These are phyloP conservation scores for Chloebia gouldiae DNA, from an alignment of 2,113 vertebrate genomes.

Conservation along the genomic window DNA sequence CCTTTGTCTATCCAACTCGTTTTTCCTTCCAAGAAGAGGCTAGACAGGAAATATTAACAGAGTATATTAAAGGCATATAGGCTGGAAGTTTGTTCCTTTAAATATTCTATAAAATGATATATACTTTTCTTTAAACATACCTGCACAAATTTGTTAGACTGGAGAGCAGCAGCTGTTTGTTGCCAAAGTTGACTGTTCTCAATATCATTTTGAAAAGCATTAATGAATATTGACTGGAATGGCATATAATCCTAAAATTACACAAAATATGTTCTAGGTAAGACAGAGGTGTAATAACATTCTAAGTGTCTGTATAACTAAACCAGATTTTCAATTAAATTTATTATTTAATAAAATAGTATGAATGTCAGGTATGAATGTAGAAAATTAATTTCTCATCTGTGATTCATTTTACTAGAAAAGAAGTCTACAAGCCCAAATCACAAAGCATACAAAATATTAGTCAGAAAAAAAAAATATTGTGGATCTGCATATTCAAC, in stretches of 20 bases:
- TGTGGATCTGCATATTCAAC: not conserved
- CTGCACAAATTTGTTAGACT: constrained; percentile 95
- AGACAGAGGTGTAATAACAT: not conserved
- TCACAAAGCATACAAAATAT: not conserved
- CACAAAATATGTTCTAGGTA: not conserved
- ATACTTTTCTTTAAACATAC: constrained; percentile 68
- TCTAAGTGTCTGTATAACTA: not conserved
- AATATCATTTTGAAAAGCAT: constrained; percentile 89
- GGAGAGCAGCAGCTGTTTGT: constrained; percentile 87
- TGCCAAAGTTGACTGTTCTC: constrained; percentile 89
- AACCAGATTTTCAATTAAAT: not conserved
- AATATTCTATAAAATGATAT: not conserved
- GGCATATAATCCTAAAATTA: constrained; percentile 91
- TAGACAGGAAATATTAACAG: constrained; percentile 54
- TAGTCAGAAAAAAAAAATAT: not conserved
- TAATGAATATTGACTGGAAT: constrained; percentile 87
- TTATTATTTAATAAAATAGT: not conserved
- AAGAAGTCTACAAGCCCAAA: not conserved
- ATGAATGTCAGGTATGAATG: not conserved
- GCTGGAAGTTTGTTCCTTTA: not conserved
- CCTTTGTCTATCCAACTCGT: constrained; percentile 92
- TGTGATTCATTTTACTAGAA: not conserved
- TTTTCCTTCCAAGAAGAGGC: constrained; percentile 92
- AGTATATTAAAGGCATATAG: not conserved
- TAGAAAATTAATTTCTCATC: not conserved